phyloP scores from a whole-genome alignment of 1,140 invertebrate species.

The Manduca sexta region DNA sequence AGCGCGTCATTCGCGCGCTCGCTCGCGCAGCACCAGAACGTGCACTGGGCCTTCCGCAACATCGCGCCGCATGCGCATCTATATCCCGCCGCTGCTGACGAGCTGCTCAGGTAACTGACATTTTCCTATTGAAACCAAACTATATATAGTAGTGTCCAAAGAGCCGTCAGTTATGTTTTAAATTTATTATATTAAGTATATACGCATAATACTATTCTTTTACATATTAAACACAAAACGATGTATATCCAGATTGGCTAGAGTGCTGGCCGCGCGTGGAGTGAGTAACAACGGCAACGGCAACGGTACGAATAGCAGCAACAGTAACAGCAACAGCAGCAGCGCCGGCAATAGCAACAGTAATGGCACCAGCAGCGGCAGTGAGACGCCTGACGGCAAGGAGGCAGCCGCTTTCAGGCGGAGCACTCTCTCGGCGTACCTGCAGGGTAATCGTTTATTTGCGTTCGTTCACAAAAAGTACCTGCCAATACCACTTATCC shows the following conservation, averaged over 20 bases:
- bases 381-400: constrained; percentile 29
- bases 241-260: constrained; percentile 33
- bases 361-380: constrained; percentile 71
- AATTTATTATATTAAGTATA: too few species aligned
- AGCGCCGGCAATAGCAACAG: constrained; percentile 72
- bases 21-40: constrained; percentile 93
- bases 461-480: background rate
- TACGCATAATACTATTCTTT: too few species aligned
- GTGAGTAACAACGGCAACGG: background rate
- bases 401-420: constrained; percentile 89
- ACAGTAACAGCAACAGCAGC: background rate
- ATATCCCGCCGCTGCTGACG: constrained; percentile 91
- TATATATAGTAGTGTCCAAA: too few species aligned
- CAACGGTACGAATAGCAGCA: background rate
- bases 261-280: constrained; percentile 48
- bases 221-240: background rate
- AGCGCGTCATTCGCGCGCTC: constrained; percentile 89
- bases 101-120: constrained; percentile 78
- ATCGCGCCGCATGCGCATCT: constrained; percentile 95
- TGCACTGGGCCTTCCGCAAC: constrained; percentile 97
- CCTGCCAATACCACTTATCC: too few species aligned
- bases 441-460: constrained; percentile 74
- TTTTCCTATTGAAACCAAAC: too few species aligned
- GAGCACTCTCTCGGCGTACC: constrained; percentile 87
- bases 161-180: too few species aligned